Percentiles rank a stretch among this genome's conserved stretches.
Conservation (phyloP, 2,113 vertebrate genomes). For the Azemiops feae region DNA sequence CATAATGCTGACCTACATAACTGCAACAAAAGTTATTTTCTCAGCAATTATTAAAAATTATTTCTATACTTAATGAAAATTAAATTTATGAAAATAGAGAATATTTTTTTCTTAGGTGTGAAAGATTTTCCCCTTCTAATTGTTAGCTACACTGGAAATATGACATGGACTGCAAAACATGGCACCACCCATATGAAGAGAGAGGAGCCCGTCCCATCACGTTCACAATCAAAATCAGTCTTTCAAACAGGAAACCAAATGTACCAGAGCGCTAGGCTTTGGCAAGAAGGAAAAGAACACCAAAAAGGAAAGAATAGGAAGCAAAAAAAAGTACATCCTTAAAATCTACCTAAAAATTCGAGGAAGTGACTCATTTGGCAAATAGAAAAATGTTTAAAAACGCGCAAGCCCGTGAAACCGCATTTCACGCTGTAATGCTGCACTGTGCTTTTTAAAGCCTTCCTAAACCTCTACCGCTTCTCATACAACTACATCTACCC, state of each 20-base stretch:
- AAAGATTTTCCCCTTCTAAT: neutral
- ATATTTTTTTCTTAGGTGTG: neutral
- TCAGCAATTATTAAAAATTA: neutral
- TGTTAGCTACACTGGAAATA: conserved; percentile 3
- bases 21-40: conserved; percentile 5
- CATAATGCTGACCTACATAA: neutral
- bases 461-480: neutral
- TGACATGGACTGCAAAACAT: conserved; percentile 34
- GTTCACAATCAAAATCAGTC: conserved; percentile 5
- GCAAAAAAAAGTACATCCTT: neutral
- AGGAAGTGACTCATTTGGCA: neutral
- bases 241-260: conserved; percentile 1
- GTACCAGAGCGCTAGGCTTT: neutral
- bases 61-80: neutral
- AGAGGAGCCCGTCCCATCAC: conserved; percentile 10
- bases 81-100: neutral
- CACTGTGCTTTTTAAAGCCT: too few relatives aligned
- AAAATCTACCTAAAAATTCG: too few relatives aligned
- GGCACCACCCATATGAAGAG: conserved; percentile 13
- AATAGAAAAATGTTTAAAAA: neutral
- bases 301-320: neutral
- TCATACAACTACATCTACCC: neutral
- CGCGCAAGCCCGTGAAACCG: neutral
- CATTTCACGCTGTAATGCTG: neutral
- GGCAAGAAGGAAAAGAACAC: too few relatives aligned